These are phyloP conservation scores for Sphenopsis melanotis DNA, from an alignment of 2,797 vertebrate genomes.

Conservation along the genomic window DNA sequence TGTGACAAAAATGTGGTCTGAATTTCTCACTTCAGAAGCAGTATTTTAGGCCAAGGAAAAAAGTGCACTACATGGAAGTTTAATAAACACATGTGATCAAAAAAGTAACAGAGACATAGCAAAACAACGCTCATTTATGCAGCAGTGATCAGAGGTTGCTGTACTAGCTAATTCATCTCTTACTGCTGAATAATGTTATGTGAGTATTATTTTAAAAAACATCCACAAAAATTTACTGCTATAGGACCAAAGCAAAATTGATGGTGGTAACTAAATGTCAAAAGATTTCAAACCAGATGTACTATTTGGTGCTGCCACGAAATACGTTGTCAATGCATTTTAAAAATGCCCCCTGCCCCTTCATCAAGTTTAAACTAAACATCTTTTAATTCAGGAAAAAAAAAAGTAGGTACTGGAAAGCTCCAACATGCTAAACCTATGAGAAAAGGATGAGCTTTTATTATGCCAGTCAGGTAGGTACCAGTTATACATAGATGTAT, in stretches of 20 bases:
- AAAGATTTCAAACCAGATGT: neutral
- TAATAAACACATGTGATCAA: neutral
- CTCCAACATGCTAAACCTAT: constrained; percentile 41
- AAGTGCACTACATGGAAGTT: neutral
- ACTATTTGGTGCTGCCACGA: neutral
- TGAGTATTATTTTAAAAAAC: neutral
- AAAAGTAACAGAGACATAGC: neutral
- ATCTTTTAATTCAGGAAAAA: constrained; percentile 69
- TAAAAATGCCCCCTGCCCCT: neutral
- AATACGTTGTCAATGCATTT: neutral
- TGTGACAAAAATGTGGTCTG: neutral
- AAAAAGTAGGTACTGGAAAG: constrained; percentile 53
- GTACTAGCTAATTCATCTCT: neutral
- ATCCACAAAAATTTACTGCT: neutral
- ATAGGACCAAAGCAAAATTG: neutral
- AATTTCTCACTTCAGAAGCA: neutral
- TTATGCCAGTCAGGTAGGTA: neutral
- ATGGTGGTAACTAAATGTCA: neutral
- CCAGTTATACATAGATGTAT: neutral
- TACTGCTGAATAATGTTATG: neutral
- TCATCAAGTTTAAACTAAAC: constrained; percentile 63
- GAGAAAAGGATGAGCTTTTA: neutral
- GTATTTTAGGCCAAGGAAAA: neutral
- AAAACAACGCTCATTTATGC: neutral
- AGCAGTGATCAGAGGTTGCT: neutral